Evolutionary conservation across 1,140 invertebrate genomes (phyloP), one percentile per base, ranked within the genome.

Genomic region (Lucilia sericata): DNA sequence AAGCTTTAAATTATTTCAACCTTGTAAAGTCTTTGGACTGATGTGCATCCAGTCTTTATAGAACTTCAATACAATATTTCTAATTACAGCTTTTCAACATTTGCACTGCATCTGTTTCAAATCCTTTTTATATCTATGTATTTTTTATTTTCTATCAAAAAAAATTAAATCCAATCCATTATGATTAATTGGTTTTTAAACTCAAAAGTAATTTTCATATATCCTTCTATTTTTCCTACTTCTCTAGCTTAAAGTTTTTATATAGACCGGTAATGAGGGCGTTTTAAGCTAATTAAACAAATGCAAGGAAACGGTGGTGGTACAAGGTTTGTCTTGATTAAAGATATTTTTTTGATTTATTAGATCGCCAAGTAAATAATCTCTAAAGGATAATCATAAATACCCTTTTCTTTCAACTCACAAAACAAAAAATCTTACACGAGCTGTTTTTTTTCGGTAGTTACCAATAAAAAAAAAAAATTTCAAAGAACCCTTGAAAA

Each of bases 311-410:
- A 80, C 51, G 42, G 42, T 49, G 42, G 76, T 19, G n/a, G 42
- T 17, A 49, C 19, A 25, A 21, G n/a, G 36, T 25, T 80, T 80
- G 19, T 21, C 42, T 80, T 51, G 76, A 49, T 76, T 36, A 36
- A 80, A 21, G 42, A 51, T 80, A 51, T 49, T 80, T 25, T 80
- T 80, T 80, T 80, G 76, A 80, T 80, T 80, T 80, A 80, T 80
- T 80, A 80, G 76, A 21, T 49, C 47, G 21, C 42, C n/a, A 80
- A 51, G 76, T 80, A 80, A 80, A 80, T 80, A 80, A 49, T 80
- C 76, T 80, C 42, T 25, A 49, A 80, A 51, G 42, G n/a, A 19
- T 9, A 80, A 80, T 80, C 76, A 80, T 47, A 80, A 51, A 49
- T 49, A 47, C 76, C 76, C 47, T 51, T 80, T 80, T 80, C 19